A percentile compares a stretch with the other conserved stretches of the same genome.
Conservation (phyloP, 2,113 vertebrate species). For the Ancistrus triradiatus region DNA sequence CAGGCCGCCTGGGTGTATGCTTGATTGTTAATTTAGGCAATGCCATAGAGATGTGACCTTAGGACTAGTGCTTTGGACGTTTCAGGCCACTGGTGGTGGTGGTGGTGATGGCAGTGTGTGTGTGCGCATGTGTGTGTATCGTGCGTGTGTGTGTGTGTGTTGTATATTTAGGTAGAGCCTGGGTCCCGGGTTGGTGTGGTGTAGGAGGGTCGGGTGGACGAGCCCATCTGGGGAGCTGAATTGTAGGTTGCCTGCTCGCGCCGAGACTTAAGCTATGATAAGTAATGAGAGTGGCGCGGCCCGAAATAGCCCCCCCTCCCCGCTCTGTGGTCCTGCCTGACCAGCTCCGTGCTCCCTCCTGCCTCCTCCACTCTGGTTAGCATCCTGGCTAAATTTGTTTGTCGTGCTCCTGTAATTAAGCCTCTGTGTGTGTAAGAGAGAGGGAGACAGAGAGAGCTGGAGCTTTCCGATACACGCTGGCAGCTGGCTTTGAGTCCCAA, state of each 20-base stretch:
- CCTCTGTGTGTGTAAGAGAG: slow-evolving; percentile 49
- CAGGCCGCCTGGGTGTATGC: slow-evolving; percentile 17
- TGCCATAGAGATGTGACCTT: slow-evolving; percentile 21
- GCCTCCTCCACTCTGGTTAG: slow-evolving; percentile 78
- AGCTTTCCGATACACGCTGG: slow-evolving; percentile 66
- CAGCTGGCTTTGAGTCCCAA: slow-evolving; percentile 63
- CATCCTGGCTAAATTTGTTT: slow-evolving; percentile 77
- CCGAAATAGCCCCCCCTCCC: slow-evolving; percentile 68
- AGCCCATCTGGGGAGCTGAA: slow-evolving; percentile 59
- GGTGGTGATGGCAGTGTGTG: neutral
- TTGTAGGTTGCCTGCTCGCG: slow-evolving; percentile 64
- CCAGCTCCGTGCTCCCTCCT: slow-evolving; percentile 73
- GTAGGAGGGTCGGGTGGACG: slow-evolving; percentile 44
- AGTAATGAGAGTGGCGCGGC: slow-evolving; percentile 72
- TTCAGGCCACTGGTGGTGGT: slow-evolving; percentile 29
- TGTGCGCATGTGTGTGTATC: slow-evolving; percentile 14
- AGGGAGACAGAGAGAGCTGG: slow-evolving; percentile 43
- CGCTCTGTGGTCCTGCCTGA: slow-evolving; percentile 73
- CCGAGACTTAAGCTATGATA: slow-evolving; percentile 69
- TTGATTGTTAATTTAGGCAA: slow-evolving; percentile 34
- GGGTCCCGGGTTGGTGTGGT: slow-evolving; percentile 32
- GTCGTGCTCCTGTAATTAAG: slow-evolving; percentile 77
- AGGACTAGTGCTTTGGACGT: slow-evolving; percentile 41
- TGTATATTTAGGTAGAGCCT: slow-evolving; percentile 43
- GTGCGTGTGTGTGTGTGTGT: no score